Evolutionary conservation across 2,113 vertebrate genomes (phyloP), one percentile per base, ranked within the genome.

Genomic region (Copsychus sechellarum): DNA sequence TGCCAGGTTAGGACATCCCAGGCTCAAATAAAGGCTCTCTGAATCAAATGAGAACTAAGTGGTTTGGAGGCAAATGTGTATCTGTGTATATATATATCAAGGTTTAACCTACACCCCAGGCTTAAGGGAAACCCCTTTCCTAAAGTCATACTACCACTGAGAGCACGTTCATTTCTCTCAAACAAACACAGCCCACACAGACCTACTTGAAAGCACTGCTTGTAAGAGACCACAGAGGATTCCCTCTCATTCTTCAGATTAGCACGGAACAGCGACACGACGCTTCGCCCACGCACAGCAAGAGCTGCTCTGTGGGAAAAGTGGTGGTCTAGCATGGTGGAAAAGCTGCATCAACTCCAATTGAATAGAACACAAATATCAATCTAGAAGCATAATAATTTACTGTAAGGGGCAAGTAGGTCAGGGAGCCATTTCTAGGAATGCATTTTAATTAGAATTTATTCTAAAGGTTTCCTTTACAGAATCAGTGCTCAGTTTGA

Each of bases 41-140:
- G 97, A 97, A 98, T 97, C 96, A 97, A 96, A 97, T 47, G 71
- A 96, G 78, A 89, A 96, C 91, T 94, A 86, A 72, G 96, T 74
- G 96, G 90, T 97, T 97, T 97, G 95, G 90, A 96, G 79, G 93
- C 88, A 92, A 65, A 95, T 80, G 87, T 91, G 61, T 70, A 14
- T 18, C 5, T 22, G 61, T 81, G 25, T 69, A 28, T 80, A 3
- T 74, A 51, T 73, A 4, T 51, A 4, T 61, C 14, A 97, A 97
- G 96, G 93, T 96, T 97, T 97, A 97, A 97, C 85, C 96, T 96
- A 94, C 96, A 93, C 51, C 8, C 96, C 90, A 93, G 85, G 33
- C 93, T 95, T 90, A 84, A 98, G 95, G 97, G 98, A 98, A 98
- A 97, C 81, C 97, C 98, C 98, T 95, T 96, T 96, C 95, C 94